Conservation (phyloP, 2,113 vertebrate genomes). For the Brachionichthys hirsutus region DNA sequence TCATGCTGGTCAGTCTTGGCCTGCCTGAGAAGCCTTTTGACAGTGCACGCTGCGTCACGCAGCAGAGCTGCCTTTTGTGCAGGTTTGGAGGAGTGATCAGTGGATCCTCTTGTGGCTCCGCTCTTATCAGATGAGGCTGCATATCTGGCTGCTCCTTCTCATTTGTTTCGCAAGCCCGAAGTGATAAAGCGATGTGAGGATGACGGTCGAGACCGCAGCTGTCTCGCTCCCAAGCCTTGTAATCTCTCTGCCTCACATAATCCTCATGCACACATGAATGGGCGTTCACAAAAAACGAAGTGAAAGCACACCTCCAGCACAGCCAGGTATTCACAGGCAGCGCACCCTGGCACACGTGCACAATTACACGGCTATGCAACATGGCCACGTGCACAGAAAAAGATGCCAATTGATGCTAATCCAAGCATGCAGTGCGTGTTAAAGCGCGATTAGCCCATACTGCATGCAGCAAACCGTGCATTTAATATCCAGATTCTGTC, state of each 20-base stretch:
- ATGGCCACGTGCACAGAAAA: slow-evolving; percentile 29
- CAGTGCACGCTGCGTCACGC: slow-evolving; percentile 21
- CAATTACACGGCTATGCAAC: slow-evolving; percentile 18
- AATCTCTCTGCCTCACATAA: slow-evolving; percentile 8
- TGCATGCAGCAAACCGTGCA: slow-evolving; percentile 37
- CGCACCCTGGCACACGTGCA: slow-evolving; percentile 17
- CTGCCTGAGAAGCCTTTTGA: slow-evolving; percentile 11
- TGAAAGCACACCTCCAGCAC: slow-evolving; percentile 8
- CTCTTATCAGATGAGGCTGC: slow-evolving; percentile 65
- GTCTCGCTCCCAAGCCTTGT: slow-evolving; percentile 47
- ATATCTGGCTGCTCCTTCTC: slow-evolving; percentile 55
- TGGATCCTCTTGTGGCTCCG: slow-evolving; percentile 58
- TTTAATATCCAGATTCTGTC: slow-evolving; percentile 14
- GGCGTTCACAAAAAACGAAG: slow-evolving; percentile 6
- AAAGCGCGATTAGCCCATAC: slow-evolving; percentile 49
- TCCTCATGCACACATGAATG: slow-evolving; percentile 6
- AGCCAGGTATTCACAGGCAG: neutral
- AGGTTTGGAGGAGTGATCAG: slow-evolving; percentile 52
- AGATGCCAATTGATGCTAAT: slow-evolving; percentile 49
- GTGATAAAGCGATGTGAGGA: slow-evolving; percentile 55
- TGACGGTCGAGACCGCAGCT: slow-evolving; percentile 76
- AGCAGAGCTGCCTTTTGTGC: slow-evolving; percentile 43
- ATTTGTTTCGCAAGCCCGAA: slow-evolving; percentile 58
- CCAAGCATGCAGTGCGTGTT: slow-evolving; percentile 57
- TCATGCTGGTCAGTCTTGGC: slow-evolving; percentile 38